Evolutionary conservation across 35 echinoderm and acorn worm genomes (phyloP).

Genomic region (Ptychodera flava): DNA sequence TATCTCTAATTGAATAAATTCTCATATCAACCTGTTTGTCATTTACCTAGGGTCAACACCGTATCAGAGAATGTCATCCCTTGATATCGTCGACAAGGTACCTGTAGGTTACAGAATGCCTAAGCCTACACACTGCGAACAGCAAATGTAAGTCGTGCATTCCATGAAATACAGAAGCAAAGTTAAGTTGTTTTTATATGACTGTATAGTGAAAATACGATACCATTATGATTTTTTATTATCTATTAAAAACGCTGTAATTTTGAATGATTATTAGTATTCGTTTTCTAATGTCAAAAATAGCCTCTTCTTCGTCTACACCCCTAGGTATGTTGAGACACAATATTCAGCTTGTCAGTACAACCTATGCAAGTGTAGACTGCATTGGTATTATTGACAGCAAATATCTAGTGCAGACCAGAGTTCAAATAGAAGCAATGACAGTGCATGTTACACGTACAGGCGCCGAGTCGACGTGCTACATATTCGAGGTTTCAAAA

Average conservation of each 20-base stretch:
- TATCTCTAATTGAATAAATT: too few relatives aligned
- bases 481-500: too few relatives aligned
- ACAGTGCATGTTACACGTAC: too few relatives aligned
- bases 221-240: not conserved
- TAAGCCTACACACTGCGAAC: slow-evolving; percentile 67
- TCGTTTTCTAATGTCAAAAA: not conserved
- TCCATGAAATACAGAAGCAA: not conserved
- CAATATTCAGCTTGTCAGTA: too few relatives aligned
- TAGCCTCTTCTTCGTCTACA: not conserved
- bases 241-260: not conserved
- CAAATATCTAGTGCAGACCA: too few relatives aligned
- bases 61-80: slow-evolving; percentile 62
- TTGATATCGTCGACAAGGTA: slow-evolving; percentile 53
- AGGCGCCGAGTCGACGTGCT: too few relatives aligned
- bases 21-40: not conserved
- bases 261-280: too few relatives aligned
- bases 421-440: too few relatives aligned
- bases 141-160: slow-evolving; percentile 45
- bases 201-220: not conserved
- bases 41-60: slow-evolving; percentile 15
- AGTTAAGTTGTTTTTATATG: not conserved
- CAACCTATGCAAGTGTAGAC: too few relatives aligned
- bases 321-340: not conserved
- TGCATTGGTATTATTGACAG: too few relatives aligned
- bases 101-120: slow-evolving; percentile 68